These are phyloP conservation scores for Callaeas wilsoni DNA, from an alignment of 2,113 vertebrate species.

Conservation along the genomic window DNA sequence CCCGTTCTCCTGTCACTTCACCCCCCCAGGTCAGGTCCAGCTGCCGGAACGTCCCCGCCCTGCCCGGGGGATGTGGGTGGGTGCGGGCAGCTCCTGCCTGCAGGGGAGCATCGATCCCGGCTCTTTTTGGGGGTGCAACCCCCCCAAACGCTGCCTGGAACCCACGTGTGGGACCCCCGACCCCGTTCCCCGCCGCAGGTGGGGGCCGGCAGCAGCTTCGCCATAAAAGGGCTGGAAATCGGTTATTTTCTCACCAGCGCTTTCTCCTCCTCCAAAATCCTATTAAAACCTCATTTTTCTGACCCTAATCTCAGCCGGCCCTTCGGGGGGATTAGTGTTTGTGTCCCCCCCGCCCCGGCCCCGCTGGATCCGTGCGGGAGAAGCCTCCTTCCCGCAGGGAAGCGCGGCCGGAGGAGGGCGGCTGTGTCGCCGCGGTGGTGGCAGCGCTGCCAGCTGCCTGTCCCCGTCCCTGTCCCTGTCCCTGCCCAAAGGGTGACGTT, in stretches of 20 bases:
- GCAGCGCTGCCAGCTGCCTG: background rate
- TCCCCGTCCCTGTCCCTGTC: background rate
- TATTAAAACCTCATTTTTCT: constrained; percentile 57
- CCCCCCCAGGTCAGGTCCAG: accelerated
- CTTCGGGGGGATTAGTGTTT: background rate
- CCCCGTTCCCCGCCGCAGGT: background rate
- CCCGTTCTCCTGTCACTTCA: accelerated
- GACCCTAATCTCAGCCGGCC: constrained; percentile 31
- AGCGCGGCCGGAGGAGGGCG: background rate
- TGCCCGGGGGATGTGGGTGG: background rate
- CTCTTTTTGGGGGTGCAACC: background rate
- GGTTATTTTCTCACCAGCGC: background rate
- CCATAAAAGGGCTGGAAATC: background rate
- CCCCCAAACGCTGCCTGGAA: background rate
- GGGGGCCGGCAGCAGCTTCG: background rate
- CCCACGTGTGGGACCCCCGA: background rate
- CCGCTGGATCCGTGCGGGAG: background rate
- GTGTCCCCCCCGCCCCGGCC: background rate
- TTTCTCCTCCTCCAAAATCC: constrained; percentile 32
- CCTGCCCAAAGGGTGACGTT: background rate
- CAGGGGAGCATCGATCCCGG: accelerated
- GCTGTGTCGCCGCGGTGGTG: background rate
- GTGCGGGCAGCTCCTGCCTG: background rate
- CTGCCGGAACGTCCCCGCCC: background rate
- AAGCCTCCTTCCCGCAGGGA: background rate